A percentile compares a stretch with the other conserved stretches of the same genome.
Evolutionary conservation across 1,140 invertebrate species (phyloP).

Genomic region (Meloidogyne hapla): DNA sequence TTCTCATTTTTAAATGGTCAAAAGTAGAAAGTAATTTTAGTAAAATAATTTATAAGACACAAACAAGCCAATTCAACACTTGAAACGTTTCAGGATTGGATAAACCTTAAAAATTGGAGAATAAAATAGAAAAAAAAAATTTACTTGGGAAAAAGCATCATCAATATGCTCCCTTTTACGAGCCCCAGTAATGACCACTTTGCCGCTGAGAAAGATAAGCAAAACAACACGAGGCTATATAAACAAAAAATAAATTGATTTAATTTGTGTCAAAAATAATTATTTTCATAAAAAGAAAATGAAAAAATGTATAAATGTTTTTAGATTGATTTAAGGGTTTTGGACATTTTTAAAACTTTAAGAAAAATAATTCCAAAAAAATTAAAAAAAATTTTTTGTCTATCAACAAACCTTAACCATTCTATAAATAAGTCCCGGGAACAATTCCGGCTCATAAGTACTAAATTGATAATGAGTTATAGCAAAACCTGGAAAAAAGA

Average conservation of each 20-base stretch:
- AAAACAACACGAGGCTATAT: constrained; percentile 85
- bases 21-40: background rate
- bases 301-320: too few relatives aligned
- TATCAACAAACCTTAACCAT: constrained; percentile 78
- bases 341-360: background rate
- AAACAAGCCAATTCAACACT: constrained; percentile 70
- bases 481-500: background rate
- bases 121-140: constrained; percentile 73
- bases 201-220: constrained; percentile 66
- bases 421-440: constrained; percentile 95
- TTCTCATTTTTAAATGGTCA: background rate
- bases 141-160: constrained; percentile 99
- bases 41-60: background rate
- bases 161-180: constrained; percentile 97
- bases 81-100: constrained; percentile 97
- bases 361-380: too few relatives aligned
- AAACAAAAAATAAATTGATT: background rate
- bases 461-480: constrained; percentile 79
- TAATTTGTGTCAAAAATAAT: too few relatives aligned
- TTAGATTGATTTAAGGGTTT: too few relatives aligned
- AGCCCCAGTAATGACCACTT: constrained; percentile 74
- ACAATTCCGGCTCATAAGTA: constrained; percentile 75
- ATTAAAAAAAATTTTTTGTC: too few relatives aligned
- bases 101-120: constrained; percentile 73
- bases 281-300: background rate